Percentiles rank a stretch among this genome's conserved stretches.
Evolutionary conservation across 1,140 invertebrate species (phyloP).

Genomic region (Listronotus bonariensis): DNA sequence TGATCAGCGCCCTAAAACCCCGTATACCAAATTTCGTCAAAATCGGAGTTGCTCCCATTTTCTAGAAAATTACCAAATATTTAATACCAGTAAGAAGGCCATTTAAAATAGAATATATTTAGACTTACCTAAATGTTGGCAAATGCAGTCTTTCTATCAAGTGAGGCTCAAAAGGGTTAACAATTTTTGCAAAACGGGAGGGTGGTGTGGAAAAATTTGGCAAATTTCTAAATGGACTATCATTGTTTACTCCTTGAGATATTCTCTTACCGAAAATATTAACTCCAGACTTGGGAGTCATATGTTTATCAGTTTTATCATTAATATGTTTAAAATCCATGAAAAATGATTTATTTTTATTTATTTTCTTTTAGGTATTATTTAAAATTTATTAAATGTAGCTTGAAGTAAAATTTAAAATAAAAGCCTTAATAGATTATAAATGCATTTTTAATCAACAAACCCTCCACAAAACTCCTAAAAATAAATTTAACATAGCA

Average conservation of each 20-base stretch:
- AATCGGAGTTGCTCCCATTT: too few species aligned
- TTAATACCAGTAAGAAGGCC: conserved; percentile 6
- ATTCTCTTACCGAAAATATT: conserved; percentile 20
- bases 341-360: not conserved
- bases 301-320: conserved; percentile 33
- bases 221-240: conserved; percentile 46
- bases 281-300: conserved; percentile 37
- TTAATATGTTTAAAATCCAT: conserved; percentile 38
- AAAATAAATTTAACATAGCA: too few species aligned
- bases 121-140: conserved; percentile 50
- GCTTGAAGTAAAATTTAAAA: too few species aligned
- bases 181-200: conserved; percentile 46
- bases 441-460: too few species aligned
- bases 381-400: not conserved
- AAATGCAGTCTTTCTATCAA: conserved; percentile 48
- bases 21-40: too few species aligned
- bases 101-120: conserved; percentile 3
- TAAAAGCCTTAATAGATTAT: too few species aligned
- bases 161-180: conserved; percentile 52
- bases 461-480: too few species aligned
- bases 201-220: conserved; percentile 47
- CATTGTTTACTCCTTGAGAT: conserved; percentile 29
- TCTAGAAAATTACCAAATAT: not conserved
- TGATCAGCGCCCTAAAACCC: too few species aligned
- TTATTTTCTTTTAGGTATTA: not conserved